These are phyloP conservation scores for Eristalinus sepulchralis DNA, from an alignment of 2,888 invertebrate genomes.

Conservation along the genomic window DNA sequence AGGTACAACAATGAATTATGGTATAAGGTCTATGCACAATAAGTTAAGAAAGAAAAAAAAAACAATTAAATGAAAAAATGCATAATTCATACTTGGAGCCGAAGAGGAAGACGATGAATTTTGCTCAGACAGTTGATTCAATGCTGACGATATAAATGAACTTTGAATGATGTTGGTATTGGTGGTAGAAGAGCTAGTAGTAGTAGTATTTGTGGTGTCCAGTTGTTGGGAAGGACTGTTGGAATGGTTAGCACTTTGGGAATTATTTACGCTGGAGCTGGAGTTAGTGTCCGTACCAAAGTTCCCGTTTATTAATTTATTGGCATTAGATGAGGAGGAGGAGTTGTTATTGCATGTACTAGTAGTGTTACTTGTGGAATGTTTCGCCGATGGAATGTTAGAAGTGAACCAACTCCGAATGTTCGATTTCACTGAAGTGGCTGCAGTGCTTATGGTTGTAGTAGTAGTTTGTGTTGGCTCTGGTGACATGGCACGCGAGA, in stretches of 20 bases:
- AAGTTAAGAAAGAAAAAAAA: conserved; percentile 18
- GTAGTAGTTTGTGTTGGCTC: conserved; percentile 61
- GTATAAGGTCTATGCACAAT: conserved; percentile 23
- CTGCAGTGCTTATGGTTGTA: conserved; percentile 64
- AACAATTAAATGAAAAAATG: conserved; percentile 38
- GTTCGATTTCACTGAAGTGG: conserved; percentile 75
- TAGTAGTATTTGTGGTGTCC: conserved; percentile 72
- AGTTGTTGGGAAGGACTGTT: conserved; percentile 69
- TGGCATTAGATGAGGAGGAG: conserved; percentile 62
- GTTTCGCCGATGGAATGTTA: conserved; percentile 73
- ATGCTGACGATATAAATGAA: conserved; percentile 78
- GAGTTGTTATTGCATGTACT: conserved; percentile 71
- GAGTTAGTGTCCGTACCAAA: conserved; percentile 77
- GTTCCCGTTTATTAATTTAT: conserved; percentile 74
- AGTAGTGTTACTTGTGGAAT: conserved; percentile 70
- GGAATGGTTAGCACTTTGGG: conserved; percentile 70
- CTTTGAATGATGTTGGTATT: conserved; percentile 76
- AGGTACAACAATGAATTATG: not conserved
- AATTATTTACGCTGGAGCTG: conserved; percentile 73
- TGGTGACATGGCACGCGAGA: conserved; percentile 70
- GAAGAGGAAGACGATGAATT: conserved; percentile 73
- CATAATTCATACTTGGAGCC: conserved; percentile 73
- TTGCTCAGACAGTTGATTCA: conserved; percentile 75
- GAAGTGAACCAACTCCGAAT: conserved; percentile 77
- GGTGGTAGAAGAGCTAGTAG: conserved; percentile 76